Evolutionary conservation across 1,140 invertebrate species (phyloP), one percentile per base, ranked within the genome.

Genomic region (Intoshia linei): DNA sequence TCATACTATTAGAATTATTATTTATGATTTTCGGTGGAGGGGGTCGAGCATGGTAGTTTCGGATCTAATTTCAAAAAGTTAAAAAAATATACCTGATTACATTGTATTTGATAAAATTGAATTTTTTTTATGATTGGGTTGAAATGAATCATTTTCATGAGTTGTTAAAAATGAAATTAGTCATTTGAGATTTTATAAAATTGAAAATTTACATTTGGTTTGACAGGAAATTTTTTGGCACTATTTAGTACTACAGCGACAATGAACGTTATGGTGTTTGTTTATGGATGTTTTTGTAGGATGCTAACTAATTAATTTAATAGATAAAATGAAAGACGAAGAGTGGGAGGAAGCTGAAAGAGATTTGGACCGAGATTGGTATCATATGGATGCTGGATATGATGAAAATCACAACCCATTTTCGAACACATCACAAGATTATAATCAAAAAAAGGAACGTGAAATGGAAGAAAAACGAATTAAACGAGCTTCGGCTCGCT

Each of bases 341-440:
- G 57, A 72, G 23, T 90, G 77, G 78, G 75, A 87, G 51, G 72
- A 78, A 48, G 81, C 92, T 45, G 74, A 92, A 55, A 71, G 72
- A 44, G 65, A 78, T 34, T 48, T 93, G 3, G 87, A 95, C 49
- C 59, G 84, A 34, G 79, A 87, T 48, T 95, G 87, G 84, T 95
- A 95, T 51, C 71, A 70, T 34, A 69, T 90, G 54, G 79, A 81
- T 48, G 75, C 57, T 36, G 79, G 73, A 47, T 75, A 79, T 50
- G 78, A 90, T 46, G 76, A 83, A 41, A 73, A 78, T 45, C 69
- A 74, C 30, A 81, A 79, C 57, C 78, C 81, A 0, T 95, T 95
- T 57, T 65, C 69, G 4, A 69, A 71, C 36, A 69, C 83, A 3
- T 77, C 75, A 40, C 68, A 74, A 18, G 77, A 84, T 25, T 90